phyloP scores from a whole-genome alignment of 2,113 vertebrate species.

The Garra rufa region DNA sequence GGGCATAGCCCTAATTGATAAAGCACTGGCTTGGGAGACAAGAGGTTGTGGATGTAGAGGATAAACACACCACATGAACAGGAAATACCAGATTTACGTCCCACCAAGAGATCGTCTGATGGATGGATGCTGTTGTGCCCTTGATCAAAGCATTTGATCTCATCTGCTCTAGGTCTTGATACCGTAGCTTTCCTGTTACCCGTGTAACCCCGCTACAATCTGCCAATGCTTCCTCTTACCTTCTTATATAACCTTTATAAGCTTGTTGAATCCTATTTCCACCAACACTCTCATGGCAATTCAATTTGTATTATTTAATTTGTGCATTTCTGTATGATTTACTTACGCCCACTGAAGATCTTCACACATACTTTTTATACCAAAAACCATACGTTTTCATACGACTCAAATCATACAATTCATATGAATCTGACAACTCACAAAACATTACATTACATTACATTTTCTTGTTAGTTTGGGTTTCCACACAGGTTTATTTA shows the following conservation, averaged over 20 bases:
- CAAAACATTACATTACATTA: too few species aligned
- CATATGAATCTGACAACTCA: too few species aligned
- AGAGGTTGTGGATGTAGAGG: background rate
- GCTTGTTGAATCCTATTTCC: background rate
- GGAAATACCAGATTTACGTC: background rate
- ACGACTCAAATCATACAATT: too few species aligned
- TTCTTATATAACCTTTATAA: background rate
- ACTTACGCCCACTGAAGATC: background rate
- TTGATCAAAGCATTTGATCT: background rate
- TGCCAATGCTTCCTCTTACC: background rate
- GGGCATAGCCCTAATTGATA: constrained; percentile 12
- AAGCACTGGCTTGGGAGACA: background rate
- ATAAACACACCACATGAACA: background rate
- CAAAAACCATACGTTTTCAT: too few species aligned
- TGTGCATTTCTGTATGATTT: background rate
- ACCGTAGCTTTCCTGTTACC: background rate
- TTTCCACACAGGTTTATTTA: too few species aligned
- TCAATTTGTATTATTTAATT: too few species aligned
- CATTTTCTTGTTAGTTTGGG: too few species aligned
- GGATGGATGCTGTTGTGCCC: background rate
- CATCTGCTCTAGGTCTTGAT: background rate
- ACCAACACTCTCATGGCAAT: background rate
- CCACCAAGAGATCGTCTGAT: background rate
- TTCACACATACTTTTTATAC: background rate
- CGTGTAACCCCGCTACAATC: background rate